Percentiles rank a stretch among this genome's conserved stretches.
Evolutionary conservation across 2,113 vertebrate species (phyloP).

Genomic region (Mormyrus lacerda): DNA sequence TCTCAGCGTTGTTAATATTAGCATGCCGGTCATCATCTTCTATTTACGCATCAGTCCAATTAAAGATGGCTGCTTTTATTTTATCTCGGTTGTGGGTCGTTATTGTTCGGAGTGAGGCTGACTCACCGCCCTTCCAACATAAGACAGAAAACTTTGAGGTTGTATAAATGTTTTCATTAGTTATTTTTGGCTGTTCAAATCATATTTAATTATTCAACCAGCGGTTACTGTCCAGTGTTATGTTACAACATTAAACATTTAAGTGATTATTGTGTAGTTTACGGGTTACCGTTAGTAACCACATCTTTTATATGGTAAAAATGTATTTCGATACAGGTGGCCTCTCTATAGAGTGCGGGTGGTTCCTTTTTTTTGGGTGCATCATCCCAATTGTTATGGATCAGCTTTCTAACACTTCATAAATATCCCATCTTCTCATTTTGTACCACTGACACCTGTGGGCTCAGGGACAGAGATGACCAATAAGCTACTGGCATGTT

Average conservation of each 20-base stretch:
- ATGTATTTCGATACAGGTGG: background rate
- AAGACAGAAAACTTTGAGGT: background rate
- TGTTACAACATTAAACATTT: background rate
- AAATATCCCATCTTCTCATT: background rate
- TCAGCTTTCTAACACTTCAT: background rate
- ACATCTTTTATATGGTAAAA: background rate
- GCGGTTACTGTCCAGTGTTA: background rate
- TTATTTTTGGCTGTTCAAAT: background rate
- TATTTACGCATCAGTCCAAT: background rate
- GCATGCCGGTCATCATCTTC: background rate
- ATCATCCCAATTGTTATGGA: background rate
- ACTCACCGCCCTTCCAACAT: background rate
- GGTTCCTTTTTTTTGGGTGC: background rate
- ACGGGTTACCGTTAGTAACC: background rate
- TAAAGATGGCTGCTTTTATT: background rate
- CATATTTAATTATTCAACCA: background rate
- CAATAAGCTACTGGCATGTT: background rate
- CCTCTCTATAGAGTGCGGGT: background rate
- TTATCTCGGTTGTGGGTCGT: background rate
- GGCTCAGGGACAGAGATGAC: background rate
- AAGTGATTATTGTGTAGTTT: background rate
- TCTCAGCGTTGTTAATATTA: constrained; percentile 1
- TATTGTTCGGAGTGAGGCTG: background rate
- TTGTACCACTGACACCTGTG: background rate
- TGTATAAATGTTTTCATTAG: background rate